These are phyloP conservation scores for Anisognathus igniventris DNA, from an alignment of 2,797 vertebrate species.

Conservation along the genomic window DNA sequence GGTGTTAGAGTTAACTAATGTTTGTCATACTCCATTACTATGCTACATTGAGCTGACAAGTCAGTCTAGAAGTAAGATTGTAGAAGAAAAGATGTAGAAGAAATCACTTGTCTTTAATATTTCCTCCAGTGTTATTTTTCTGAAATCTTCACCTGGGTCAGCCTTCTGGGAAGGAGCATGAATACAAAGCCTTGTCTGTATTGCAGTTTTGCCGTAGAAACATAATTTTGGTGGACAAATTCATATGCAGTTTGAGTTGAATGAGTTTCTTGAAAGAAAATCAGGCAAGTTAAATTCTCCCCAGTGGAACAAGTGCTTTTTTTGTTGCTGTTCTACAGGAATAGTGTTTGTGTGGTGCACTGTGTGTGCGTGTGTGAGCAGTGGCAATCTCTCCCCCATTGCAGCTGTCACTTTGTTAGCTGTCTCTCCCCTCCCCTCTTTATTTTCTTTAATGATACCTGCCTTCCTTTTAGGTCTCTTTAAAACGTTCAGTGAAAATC, in stretches of 20 bases:
- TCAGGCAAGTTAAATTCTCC: background rate
- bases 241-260: background rate
- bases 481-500: background rate
- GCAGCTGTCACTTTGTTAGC: background rate
- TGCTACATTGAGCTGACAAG: background rate
- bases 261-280: background rate
- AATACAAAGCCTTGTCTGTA: background rate
- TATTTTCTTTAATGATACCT: background rate
- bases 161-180: background rate
- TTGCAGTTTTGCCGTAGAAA: background rate
- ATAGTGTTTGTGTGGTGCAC: background rate
- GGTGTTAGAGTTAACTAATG: background rate
- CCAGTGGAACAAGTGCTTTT: background rate
- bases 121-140: background rate
- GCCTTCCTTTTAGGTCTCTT: background rate
- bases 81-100: background rate
- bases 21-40: background rate
- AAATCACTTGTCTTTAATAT: background rate
- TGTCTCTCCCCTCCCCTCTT: background rate
- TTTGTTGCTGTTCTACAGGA: rapidly evolving
- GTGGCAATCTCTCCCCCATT: background rate
- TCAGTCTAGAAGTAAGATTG: background rate
- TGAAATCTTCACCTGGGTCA: background rate
- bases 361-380: background rate
- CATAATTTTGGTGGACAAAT: background rate